Percentiles rank a stretch among this genome's conserved stretches.
These are phyloP conservation scores for Sialis lutaria DNA, from an alignment of 2,888 invertebrate genomes.

Conservation along the genomic window DNA sequence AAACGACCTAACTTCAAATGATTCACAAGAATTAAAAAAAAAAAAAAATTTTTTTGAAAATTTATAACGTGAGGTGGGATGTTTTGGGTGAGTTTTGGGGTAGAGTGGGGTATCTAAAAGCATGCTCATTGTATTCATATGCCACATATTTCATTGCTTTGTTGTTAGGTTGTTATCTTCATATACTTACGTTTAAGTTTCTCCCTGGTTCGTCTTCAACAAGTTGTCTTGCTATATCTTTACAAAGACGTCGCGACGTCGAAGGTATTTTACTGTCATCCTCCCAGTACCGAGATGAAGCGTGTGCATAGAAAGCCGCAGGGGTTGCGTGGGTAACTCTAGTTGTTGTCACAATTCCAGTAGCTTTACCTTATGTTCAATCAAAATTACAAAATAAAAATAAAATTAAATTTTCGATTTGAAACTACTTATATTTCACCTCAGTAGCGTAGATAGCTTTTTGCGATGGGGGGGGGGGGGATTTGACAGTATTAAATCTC, in stretches of 20 bases:
- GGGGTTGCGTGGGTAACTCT: slow-evolving; percentile 49
- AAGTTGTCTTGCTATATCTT: slow-evolving; percentile 45
- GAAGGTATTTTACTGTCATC: slow-evolving; percentile 22
- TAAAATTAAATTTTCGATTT: no score
- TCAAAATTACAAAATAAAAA: background rate
- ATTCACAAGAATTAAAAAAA: slow-evolving; percentile 1
- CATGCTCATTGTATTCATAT: no score
- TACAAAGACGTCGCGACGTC: slow-evolving; percentile 21
- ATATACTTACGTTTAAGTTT: slow-evolving; percentile 33
- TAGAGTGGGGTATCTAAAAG: no score
- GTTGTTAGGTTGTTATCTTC: no score
- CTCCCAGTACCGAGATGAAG: slow-evolving; percentile 20
- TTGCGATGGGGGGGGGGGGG: no score
- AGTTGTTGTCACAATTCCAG: slow-evolving; percentile 46
- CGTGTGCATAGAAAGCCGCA: slow-evolving; percentile 24
- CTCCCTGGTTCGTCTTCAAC: slow-evolving; percentile 41
- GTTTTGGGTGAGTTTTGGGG: no score
- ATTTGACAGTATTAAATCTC: no score
- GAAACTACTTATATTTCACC: no score
- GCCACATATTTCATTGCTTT: no score
- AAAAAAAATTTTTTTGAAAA: no score
- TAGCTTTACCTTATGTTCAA: slow-evolving; percentile 5
- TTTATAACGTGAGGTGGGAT: no score
- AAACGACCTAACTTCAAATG: background rate
- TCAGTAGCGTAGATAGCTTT: no score